phyloP scores from a whole-genome alignment of 2,113 vertebrate species.

The Xenus cinereus region DNA sequence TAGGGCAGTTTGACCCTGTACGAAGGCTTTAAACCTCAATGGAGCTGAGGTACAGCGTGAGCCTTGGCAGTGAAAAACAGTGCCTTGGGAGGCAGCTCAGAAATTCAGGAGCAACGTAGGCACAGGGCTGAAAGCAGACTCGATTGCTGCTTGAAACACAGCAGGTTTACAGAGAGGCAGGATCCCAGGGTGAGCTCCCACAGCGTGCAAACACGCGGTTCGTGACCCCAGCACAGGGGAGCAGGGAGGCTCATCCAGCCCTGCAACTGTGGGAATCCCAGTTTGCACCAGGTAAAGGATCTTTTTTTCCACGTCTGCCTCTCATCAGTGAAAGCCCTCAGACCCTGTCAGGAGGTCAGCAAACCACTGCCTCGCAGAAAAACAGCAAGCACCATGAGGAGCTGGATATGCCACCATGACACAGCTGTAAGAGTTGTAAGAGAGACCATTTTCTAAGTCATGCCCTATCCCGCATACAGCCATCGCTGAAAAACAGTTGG shows the following conservation, averaged over 20 bases:
- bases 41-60: background rate
- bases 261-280: background rate
- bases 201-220: background rate
- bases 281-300: background rate
- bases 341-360: background rate
- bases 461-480: background rate
- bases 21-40: background rate
- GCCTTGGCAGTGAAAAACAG: background rate
- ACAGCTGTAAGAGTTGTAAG: background rate
- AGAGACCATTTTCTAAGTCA: background rate
- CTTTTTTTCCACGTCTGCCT: background rate
- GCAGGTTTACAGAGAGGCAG: background rate
- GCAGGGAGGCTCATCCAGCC: background rate
- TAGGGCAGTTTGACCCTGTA: background rate
- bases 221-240: background rate
- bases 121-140: background rate
- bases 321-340: background rate
- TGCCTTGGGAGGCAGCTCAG: background rate
- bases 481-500: background rate
- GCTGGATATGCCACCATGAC: accelerated
- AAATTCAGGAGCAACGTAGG: background rate
- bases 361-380: background rate
- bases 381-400: background rate
- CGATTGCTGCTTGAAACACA: background rate
- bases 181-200: background rate